phyloP scores from a whole-genome alignment of 2,113 vertebrate species.

The Furnarius figulus region DNA sequence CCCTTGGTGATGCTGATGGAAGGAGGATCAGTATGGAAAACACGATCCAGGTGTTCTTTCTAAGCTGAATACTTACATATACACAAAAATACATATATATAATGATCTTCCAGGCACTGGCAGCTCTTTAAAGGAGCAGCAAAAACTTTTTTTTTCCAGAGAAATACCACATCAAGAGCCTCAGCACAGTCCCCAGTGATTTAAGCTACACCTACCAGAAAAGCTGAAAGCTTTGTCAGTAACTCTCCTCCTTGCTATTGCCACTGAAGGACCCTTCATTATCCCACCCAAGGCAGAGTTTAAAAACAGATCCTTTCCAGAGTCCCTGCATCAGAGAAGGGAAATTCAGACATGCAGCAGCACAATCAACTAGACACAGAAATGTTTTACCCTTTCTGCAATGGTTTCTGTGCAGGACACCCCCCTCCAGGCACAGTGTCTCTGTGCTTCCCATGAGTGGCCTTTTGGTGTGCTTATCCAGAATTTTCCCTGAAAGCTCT shows the following conservation, averaged over 20 bases:
- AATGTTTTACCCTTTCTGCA: background rate
- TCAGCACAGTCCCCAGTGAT: background rate
- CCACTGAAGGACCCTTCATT: conserved; percentile 16
- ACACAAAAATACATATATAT: background rate
- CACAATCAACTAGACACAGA: background rate
- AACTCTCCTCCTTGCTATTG: conserved; percentile 5
- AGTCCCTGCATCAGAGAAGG: background rate
- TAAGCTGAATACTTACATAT: background rate
- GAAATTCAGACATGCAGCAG: background rate
- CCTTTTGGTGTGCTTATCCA: background rate
- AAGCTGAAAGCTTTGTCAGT: conserved; percentile 29
- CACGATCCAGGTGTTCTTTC: conserved; percentile 28
- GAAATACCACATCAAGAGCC: conserved; percentile 10
- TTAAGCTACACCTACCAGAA: conserved; percentile 32
- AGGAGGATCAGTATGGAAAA: conserved; percentile 30
- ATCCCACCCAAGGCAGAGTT: conserved; percentile 26
- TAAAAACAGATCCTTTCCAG: background rate
- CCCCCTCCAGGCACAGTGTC: too few relatives aligned
- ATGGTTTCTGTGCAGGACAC: background rate
- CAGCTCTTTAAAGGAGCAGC: conserved; percentile 22
- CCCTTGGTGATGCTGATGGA: conserved; percentile 23
- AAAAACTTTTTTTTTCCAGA: background rate
- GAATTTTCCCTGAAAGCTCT: background rate
- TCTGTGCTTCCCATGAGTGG: background rate
- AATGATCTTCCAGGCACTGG: background rate